These are phyloP conservation scores for Bungarus multicinctus DNA, from an alignment of 2,113 vertebrate species.

Conservation along the genomic window DNA sequence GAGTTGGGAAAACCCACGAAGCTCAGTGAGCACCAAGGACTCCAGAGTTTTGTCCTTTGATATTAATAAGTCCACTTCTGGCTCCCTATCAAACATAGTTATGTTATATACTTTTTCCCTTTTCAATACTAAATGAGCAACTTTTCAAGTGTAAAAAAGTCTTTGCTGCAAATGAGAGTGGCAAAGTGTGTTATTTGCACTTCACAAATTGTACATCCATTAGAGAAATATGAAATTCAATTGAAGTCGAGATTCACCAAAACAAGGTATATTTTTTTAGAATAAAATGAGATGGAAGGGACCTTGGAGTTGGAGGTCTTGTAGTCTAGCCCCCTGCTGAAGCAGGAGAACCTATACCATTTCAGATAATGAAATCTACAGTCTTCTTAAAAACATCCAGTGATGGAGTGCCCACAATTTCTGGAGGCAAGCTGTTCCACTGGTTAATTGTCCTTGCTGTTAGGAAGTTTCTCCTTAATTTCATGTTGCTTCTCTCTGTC, in stretches of 20 bases:
- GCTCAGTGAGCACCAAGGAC: background rate
- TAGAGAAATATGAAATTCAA: background rate
- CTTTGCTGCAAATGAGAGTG: background rate
- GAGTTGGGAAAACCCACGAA: background rate
- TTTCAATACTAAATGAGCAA: background rate
- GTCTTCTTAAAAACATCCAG: too few species aligned
- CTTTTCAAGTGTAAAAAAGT: background rate
- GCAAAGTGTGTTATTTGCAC: background rate
- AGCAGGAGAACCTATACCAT: too few species aligned
- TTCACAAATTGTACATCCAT: background rate
- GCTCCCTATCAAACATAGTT: background rate
- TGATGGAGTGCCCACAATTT: too few species aligned
- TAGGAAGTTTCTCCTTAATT: too few species aligned
- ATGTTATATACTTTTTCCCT: background rate
- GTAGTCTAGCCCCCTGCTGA: too few species aligned
- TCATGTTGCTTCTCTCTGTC: too few species aligned
- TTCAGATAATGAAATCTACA: too few species aligned
- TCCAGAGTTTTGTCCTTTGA: background rate
- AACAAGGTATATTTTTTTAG: background rate
- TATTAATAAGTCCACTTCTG: background rate
- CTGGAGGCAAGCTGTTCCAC: too few species aligned
- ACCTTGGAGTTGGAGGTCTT: too few species aligned
- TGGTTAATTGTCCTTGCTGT: too few species aligned
- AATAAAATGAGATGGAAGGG: too few species aligned
- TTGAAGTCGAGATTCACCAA: background rate